These are phyloP conservation scores for Eumeta japonica DNA, from an alignment of 1,140 invertebrate species.

Conservation along the genomic window DNA sequence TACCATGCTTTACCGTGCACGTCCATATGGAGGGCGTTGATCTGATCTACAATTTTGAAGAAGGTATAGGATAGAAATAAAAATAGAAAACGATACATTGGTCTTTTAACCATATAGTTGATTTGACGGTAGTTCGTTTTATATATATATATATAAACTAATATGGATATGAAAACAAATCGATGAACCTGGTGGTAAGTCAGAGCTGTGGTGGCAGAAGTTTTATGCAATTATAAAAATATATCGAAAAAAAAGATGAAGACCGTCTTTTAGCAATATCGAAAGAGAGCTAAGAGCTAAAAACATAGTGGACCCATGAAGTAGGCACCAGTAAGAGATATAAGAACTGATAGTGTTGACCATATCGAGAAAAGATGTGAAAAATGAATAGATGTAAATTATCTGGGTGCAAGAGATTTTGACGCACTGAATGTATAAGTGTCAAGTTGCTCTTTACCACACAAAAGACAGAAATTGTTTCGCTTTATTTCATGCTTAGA, in stretches of 20 bases:
- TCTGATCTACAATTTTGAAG: no score
- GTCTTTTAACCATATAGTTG: no score
- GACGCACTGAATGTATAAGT: constrained; percentile 13
- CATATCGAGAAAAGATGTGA: constrained; percentile 11
- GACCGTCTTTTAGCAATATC: constrained; percentile 10
- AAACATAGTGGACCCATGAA: constrained; percentile 9
- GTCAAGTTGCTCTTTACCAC: constrained; percentile 10
- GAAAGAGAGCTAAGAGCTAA: constrained; percentile 11
- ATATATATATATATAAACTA: no score
- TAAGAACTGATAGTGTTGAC: no score
- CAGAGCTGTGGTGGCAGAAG: no score
- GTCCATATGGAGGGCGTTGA: no score
- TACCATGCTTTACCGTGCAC: no score
- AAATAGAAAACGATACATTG: no score
- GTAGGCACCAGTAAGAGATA: constrained; percentile 4
- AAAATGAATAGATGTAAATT: constrained; percentile 18
- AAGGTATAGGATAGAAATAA: no score
- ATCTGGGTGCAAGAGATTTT: constrained; percentile 11
- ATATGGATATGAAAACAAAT: no score
- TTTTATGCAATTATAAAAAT: constrained; percentile 10
- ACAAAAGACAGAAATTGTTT: constrained; percentile 14
- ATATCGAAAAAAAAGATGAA: constrained; percentile 10
- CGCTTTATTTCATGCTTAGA: constrained; percentile 9
- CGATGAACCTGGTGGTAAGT: no score
- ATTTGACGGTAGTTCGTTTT: no score